Evolutionary conservation across 2,113 vertebrate genomes (phyloP).

Genomic region (Girardinichthys multiradiatus): DNA sequence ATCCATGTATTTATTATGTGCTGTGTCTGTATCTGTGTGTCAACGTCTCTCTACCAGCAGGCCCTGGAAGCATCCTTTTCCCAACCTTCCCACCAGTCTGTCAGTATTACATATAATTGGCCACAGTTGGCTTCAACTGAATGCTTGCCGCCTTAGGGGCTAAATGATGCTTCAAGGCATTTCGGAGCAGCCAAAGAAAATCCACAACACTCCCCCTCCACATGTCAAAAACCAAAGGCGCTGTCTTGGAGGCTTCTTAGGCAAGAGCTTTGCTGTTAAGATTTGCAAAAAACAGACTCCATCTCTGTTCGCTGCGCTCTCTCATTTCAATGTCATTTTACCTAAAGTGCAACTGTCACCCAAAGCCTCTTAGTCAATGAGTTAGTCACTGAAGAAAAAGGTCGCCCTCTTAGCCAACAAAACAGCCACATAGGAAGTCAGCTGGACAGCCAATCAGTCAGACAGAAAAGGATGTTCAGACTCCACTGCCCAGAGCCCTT

Average conservation of each 20-base stretch:
- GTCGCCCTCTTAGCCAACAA: constrained; percentile 65
- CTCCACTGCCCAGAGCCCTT: constrained; percentile 52
- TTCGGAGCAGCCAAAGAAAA: constrained; percentile 44
- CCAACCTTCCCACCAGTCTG: constrained; percentile 46
- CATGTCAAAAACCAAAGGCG: constrained; percentile 52
- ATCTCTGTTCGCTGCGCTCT: constrained; percentile 11
- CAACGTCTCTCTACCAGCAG: constrained; percentile 32
- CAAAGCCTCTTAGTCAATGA: constrained; percentile 61
- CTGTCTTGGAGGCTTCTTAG: constrained; percentile 20
- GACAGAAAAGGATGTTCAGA: constrained; percentile 36
- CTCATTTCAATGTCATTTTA: constrained; percentile 38
- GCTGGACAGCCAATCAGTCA: constrained; percentile 52
- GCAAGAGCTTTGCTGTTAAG: neutral
- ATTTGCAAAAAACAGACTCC: constrained; percentile 7
- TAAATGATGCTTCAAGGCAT: constrained; percentile 63
- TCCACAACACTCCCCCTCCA: constrained; percentile 37
- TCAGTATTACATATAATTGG: constrained; percentile 64
- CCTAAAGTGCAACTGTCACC: constrained; percentile 53
- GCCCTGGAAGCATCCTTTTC: constrained; percentile 21
- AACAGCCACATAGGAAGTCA: constrained; percentile 45
- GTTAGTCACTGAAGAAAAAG: constrained; percentile 63
- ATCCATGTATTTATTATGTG: neutral
- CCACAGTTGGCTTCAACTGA: constrained; percentile 69
- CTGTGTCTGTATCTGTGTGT: constrained; percentile 6
- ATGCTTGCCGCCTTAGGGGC: constrained; percentile 56